A percentile compares a stretch with the other conserved stretches of the same genome.
phyloP scores from a whole-genome alignment of 1,140 invertebrate genomes.

The Dendrolimus kikuchii region DNA sequence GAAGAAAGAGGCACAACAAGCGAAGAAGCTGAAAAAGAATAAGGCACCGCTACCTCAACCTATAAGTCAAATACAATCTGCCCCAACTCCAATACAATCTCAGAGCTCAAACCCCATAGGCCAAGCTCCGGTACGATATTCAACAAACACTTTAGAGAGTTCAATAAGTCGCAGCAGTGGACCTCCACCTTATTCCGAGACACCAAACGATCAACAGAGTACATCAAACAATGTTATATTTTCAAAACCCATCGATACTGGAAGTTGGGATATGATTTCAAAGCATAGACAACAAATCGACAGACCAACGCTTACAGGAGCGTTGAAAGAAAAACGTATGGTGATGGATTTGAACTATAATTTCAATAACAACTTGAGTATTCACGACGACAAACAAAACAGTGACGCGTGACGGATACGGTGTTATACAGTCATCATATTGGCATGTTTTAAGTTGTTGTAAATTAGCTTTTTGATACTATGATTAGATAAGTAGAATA shows the following conservation, averaged over 20 bases:
- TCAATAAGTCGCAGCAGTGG: constrained; percentile 49
- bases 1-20: constrained; percentile 26
- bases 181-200: constrained; percentile 45
- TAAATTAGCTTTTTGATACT: not conserved
- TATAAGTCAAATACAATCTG: constrained; percentile 7
- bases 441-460: not conserved
- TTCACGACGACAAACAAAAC: constrained; percentile 19
- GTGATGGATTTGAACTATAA: constrained; percentile 42
- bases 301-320: constrained; percentile 16
- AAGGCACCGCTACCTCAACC: constrained; percentile 24
- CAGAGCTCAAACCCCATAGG: not conserved
- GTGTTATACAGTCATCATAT: not conserved
- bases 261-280: constrained; percentile 65
- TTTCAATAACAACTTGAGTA: constrained; percentile 16
- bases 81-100: constrained; percentile 1
- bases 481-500: not conserved
- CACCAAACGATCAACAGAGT: constrained; percentile 10
- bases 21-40: constrained; percentile 24
- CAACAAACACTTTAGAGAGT: constrained; percentile 52
- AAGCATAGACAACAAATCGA: constrained; percentile 55
- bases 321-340: constrained; percentile 19
- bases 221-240: constrained; percentile 36
- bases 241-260: constrained; percentile 26
- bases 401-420: constrained; percentile 30
- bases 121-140: constrained; percentile 14